Base-by-base conservation (phyloP, 1,140 invertebrate species). In the Cephus cinctus region DNA sequence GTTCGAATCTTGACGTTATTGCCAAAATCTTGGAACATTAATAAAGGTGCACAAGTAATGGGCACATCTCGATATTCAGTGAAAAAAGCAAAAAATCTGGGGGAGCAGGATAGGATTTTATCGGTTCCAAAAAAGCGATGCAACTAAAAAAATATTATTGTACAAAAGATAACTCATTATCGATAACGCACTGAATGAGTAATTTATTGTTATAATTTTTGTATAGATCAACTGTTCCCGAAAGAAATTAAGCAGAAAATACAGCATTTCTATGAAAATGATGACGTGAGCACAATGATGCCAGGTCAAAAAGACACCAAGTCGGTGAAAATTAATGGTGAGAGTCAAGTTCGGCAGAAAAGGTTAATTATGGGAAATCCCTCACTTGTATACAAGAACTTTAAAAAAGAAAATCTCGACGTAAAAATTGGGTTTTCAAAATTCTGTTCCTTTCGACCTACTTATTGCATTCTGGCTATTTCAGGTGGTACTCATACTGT, bases 351-450 rank as follows among this genome's bases (percentile, higher is more conserved):
- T 32, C 15, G 19, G 30, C 20, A 39, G 38, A 27, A 45, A 39
- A 20, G 18, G 35, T 21, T 50, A 22, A 31, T 23, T 50, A 19
- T 45, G 3, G 12, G 39, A 18, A 30, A 50, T 30, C 34, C 45
- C 12, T 2, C 15, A 21, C 34, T 39, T 25, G 4, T 50, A 9
- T 50, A 39, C 15, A 1, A 11, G 4, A 5, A 20, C 6, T 50
- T 45, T 5, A 43, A 50, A 21, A 27, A 27, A 20, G 16, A 50
- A 20, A 11, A 36, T 45, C 5, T 25, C 14, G 16, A 40, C 18
- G 9, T 15, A 3, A 47, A 39, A 25, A 40, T 47, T 19, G 23
- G 32, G 18, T 30, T 38, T 19, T 39, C 21, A 38, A 38, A 21
- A 48, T 51, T 22, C 27, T 14, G 14, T 41, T 45, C 18, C 22